Evolutionary conservation across 2,797 vertebrate genomes (phyloP), one percentile per base, ranked within the genome.

Genomic region (Furcifer pardalis): DNA sequence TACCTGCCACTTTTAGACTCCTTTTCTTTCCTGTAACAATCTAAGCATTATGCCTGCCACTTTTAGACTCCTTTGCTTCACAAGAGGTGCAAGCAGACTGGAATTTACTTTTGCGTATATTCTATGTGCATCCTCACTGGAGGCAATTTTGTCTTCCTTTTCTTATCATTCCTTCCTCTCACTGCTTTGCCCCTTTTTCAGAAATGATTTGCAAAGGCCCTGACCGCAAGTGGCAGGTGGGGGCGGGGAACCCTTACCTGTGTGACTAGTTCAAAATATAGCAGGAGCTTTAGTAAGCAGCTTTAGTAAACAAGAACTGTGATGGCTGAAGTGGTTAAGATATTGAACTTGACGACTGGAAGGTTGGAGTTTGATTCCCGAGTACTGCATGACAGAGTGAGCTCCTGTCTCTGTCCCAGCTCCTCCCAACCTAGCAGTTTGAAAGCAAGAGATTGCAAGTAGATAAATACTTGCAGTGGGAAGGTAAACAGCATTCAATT

Each of bases 41-140:
- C 23, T n/a, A 40, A 49, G 82, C 32, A n/a, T 59, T 0, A 1
- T 44, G 65, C 69, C 82, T 2, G 2, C 49, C 65, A 37, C 49
- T 65, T 63, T 32, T 40, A 8, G 1, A 56, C 52, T 71, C 65
- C 52, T 71, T 78, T 27, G 15, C 49, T 44, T 82, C 77, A 7
- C 9, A 8, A 15, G 0, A n/a, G 40, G 30, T 25, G 42, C 27
- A 69, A 68, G 62, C 12, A 42, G 0, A 1, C 37, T 46, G 83
- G 82, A 88, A 76, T 86, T 82, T 27, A 30, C 17, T 89, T 75
- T 81, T 25, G 3, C 25, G 0, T 5, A 17, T 69, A 23, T 63
- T 5, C 4, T 0, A 46, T 19, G 82, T 49, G 32, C 0, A 2
- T 12, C 30, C 3, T 0, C 0, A 3, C 0, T 30, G 42, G 83